These are phyloP conservation scores for Propithecus coquereli DNA, from an alignment of 2,113 vertebrate species.

Conservation along the genomic window DNA sequence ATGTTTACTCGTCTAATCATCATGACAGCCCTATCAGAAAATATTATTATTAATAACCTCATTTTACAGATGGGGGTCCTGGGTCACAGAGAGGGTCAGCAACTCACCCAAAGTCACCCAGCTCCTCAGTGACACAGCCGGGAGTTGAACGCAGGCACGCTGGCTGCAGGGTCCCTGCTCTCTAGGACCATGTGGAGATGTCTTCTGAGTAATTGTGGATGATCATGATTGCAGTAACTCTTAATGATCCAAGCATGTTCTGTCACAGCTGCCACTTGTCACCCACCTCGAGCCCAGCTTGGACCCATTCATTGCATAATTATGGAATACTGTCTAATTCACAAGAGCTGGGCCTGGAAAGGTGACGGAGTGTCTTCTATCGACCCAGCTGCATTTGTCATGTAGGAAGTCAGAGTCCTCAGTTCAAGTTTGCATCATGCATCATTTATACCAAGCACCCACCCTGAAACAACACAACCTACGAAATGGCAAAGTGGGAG, in stretches of 20 bases:
- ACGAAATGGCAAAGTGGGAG: not conserved
- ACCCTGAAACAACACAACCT: not conserved
- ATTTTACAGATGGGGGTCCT: no score
- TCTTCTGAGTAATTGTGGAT: not conserved
- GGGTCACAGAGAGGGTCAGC: not conserved
- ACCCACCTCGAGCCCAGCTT: not conserved
- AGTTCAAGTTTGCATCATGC: not conserved
- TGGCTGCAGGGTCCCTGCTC: not conserved
- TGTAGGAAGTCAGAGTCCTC: not conserved
- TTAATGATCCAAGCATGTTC: not conserved
- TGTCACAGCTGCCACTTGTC: not conserved
- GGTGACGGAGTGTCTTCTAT: not conserved
- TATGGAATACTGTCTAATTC: not conserved
- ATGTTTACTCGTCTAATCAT: not conserved
- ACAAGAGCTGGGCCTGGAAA: not conserved
- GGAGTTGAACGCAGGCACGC: not conserved
- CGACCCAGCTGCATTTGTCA: not conserved
- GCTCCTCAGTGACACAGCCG: not conserved
- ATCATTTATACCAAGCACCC: not conserved
- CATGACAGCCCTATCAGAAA: not conserved
- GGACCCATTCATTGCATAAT: not conserved
- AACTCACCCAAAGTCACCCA: not conserved
- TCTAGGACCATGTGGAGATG: not conserved
- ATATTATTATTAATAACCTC: not conserved
- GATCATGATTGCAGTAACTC: not conserved